A percentile compares a stretch with the other conserved stretches of the same genome.
phyloP scores from a whole-genome alignment of 2,113 vertebrate species.

The Chauna torquata region DNA sequence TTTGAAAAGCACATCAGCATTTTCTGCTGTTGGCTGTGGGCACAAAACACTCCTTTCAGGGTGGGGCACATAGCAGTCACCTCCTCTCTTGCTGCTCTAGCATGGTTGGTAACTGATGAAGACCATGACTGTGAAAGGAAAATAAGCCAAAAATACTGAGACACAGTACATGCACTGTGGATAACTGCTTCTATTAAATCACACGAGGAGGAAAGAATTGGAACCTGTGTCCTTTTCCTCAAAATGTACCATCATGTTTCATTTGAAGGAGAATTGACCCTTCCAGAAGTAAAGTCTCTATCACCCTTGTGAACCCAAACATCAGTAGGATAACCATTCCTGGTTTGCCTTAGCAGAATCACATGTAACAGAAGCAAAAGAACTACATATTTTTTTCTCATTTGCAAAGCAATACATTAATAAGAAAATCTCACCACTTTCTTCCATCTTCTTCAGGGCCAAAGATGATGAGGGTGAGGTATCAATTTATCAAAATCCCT shows the following conservation, averaged over 20 bases:
- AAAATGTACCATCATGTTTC: accelerated
- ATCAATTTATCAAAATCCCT: slow-evolving; percentile 27
- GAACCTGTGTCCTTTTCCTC: not conserved
- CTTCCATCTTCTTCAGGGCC: not conserved
- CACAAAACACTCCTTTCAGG: not conserved
- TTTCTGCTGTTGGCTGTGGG: not conserved
- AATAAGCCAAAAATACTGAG: not conserved
- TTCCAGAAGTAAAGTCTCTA: not conserved
- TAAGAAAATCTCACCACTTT: not conserved
- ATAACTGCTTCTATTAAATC: not conserved
- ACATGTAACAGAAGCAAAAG: not conserved
- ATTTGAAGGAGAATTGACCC: not conserved
- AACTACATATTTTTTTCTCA: not conserved
- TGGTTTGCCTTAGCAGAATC: not conserved
- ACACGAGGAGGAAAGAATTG: not conserved
- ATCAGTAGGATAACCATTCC: not conserved
- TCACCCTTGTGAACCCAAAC: not conserved
- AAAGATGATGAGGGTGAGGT: not conserved
- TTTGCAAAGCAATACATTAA: not conserved
- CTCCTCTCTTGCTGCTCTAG: not conserved
- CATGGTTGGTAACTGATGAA: accelerated
- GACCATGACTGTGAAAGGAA: not conserved
- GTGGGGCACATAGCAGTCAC: not conserved
- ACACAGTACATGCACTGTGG: no score
- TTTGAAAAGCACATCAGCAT: not conserved